Evolutionary conservation across 2,888 invertebrate genomes (phyloP), one percentile per base, ranked within the genome.

Genomic region (Tipula helvola): DNA sequence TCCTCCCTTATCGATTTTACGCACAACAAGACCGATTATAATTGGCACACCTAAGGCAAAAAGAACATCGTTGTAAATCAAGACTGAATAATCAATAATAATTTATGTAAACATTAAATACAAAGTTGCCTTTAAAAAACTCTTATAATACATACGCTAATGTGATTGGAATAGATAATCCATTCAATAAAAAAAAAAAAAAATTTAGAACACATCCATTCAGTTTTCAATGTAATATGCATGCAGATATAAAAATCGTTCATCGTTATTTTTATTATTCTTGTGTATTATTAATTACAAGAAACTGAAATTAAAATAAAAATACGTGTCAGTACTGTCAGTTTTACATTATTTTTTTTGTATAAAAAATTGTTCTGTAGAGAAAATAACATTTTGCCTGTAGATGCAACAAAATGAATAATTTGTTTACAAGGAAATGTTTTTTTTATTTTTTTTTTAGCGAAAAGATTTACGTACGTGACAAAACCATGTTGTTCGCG

Each of bases 261-360:
- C 57, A 28, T 57, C 28, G 57, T 18, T 57, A 18, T 57, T 57
- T 57, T 57, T 57, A 57, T 57, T 57, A 8, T 28, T 28, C 71
- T 18, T 71, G 16, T 47, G 57, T 71, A 28, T 52, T n/a, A 16
- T 71, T 71, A 71, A 71, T 71, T 71, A 71, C 28, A 71, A 71
- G 71, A 71, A 71, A 71, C 18, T 71, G 71, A 71, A 71, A 71
- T 71, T 71, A 71, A 71, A 52, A 71, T 71, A 71, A 71, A 52
- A 71, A 71, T 71, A 71, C 71, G 71, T 71, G 71, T 71, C 71
- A 71, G 71, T 71, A 71, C 71, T 71, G 71, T 71, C 71, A 71
- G 71, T 28, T 4, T 71, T 16, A 16, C 16, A 44, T 44, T 44
- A 44, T 44, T 28, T 28, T 28, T 28, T 52, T 52, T 52, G 5